Percentiles rank a stretch among this genome's conserved stretches.
These are phyloP conservation scores for Sus cebifrons DNA, from an alignment of 2,797 vertebrate species.

Conservation along the genomic window DNA sequence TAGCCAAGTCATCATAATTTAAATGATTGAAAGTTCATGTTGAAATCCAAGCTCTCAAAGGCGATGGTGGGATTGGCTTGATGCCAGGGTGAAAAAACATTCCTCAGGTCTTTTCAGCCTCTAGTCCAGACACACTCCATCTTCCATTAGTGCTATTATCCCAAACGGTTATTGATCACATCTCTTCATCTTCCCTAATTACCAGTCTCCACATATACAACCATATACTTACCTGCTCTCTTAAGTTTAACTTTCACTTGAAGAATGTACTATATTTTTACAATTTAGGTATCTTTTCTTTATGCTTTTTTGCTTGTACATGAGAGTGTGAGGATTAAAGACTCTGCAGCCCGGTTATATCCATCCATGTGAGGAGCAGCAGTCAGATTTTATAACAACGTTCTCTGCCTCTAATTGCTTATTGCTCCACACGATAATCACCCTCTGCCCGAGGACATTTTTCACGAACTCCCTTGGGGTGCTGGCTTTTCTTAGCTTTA, in stretches of 20 bases:
- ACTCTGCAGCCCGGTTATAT: constrained; percentile 29
- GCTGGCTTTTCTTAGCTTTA: constrained; percentile 79
- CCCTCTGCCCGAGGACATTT: constrained; percentile 74
- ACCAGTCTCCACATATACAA: neutral
- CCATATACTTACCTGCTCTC: neutral
- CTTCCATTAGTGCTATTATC: neutral
- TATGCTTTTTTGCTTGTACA: constrained; percentile 51
- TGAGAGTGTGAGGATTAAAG: constrained; percentile 37
- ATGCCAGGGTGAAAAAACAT: neutral
- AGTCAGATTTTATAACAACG: constrained; percentile 19
- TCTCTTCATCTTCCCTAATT: neutral
- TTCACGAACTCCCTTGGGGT: constrained; percentile 74
- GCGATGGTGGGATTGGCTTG: rapidly evolving
- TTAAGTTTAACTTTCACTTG: neutral
- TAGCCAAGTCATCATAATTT: neutral
- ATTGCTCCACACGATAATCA: constrained; percentile 78
- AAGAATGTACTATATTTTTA: constrained; percentile 32
- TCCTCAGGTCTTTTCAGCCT: rapidly evolving
- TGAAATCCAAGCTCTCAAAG: neutral
- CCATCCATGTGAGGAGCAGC: constrained; percentile 47
- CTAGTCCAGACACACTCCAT: too few species aligned
- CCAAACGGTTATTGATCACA: neutral
- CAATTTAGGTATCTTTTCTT: constrained; percentile 29
- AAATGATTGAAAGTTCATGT: neutral
- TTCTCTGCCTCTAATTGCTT: constrained; percentile 72